Conservation (phyloP, 2,888 invertebrate genomes). For the Sminthurides aquaticus region DNA sequence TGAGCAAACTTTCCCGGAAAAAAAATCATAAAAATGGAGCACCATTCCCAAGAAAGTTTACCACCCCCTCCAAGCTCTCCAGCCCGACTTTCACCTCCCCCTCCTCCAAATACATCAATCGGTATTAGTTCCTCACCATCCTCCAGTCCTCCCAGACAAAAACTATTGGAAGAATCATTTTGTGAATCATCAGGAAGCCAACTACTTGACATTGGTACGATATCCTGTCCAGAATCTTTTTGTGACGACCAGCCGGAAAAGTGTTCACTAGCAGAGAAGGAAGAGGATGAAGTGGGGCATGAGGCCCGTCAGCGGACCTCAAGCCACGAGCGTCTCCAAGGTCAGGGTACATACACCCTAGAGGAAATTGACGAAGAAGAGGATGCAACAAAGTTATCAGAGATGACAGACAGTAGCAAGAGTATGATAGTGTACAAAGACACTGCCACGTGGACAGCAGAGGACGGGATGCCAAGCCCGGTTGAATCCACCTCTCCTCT, state of each 20-base stretch:
- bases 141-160: no score
- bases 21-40: no score
- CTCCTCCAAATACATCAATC: no score
- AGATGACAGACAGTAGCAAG: conserved; percentile 3
- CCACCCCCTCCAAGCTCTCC: no score
- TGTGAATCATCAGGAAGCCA: no score
- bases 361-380: not conserved
- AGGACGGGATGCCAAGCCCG: conserved; percentile 42
- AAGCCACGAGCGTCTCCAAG: no score
- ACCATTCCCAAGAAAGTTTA: no score
- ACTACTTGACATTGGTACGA: no score
- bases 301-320: not conserved
- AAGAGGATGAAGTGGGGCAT: not conserved
- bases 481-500: conserved; percentile 36
- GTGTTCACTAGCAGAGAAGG: not conserved
- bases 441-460: conserved; percentile 41
- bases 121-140: no score
- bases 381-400: conserved; percentile 2
- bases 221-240: not conserved
- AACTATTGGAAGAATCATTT: no score
- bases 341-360: not conserved
- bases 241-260: not conserved
- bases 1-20: no score
- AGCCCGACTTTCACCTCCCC: no score
- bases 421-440: conserved; percentile 30